phyloP scores from a whole-genome alignment of 35 echinoderm and acorn worm genomes.

The Heliocidaris tuberculata region DNA sequence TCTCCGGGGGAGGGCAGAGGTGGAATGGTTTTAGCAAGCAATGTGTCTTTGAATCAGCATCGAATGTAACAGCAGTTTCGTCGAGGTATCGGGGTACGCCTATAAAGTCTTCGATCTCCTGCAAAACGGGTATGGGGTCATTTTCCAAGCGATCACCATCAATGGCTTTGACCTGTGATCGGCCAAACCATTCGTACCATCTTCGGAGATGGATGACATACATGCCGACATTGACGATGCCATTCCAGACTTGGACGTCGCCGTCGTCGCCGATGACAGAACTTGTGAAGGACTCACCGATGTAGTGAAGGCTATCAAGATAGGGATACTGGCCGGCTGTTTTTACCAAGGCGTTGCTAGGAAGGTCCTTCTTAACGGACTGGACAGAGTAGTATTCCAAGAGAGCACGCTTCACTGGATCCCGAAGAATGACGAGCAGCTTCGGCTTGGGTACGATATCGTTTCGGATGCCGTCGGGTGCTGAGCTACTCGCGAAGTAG shows the following conservation, averaged over 20 bases:
- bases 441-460: conserved; percentile 54
- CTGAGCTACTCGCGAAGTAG: conserved; percentile 65
- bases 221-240: conserved; percentile 64
- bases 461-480: conserved; percentile 40
- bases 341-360: background rate
- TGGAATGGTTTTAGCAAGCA: background rate
- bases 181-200: conserved; percentile 64
- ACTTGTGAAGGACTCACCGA: conserved; percentile 55
- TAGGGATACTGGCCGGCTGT: conserved; percentile 32
- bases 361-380: background rate
- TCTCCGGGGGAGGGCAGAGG: background rate
- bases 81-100: conserved; percentile 45
- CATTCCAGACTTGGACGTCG: conserved; percentile 55
- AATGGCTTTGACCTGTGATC: conserved; percentile 59
- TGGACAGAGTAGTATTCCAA: conserved; percentile 62
- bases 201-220: conserved; percentile 63
- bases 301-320: conserved; percentile 52
- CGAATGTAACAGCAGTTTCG: background rate
- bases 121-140: conserved; percentile 39
- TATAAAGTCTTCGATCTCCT: conserved; percentile 56
- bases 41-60: background rate
- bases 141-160: conserved; percentile 55
- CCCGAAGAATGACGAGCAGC: conserved; percentile 66
- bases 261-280: conserved; percentile 63
- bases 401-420: conserved; percentile 64